These are phyloP conservation scores for Ormyrus pomaceus DNA, from an alignment of 2,888 invertebrate genomes.

Conservation along the genomic window DNA sequence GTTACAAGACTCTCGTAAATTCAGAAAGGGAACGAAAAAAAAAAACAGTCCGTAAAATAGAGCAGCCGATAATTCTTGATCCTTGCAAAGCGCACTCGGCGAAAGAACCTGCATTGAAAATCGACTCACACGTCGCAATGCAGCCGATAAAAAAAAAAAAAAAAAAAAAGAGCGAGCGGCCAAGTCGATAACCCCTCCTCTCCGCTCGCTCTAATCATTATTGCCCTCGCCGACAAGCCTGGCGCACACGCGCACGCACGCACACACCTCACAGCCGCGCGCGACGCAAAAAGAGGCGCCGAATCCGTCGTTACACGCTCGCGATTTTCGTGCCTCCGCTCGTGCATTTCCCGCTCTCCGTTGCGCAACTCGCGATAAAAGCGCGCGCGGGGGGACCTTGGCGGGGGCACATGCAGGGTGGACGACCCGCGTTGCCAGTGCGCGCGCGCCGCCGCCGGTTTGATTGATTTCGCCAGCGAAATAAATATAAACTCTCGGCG, in stretches of 20 bases:
- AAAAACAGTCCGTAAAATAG: background rate
- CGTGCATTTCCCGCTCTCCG: background rate
- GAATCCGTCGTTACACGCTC: too few relatives aligned
- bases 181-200: background rate
- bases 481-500: too few relatives aligned
- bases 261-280: background rate
- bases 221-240: background rate
- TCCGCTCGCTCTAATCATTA: background rate
- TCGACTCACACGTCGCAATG: background rate
- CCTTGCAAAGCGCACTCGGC: too few relatives aligned
- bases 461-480: too few relatives aligned
- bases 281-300: too few relatives aligned
- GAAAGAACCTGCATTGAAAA: background rate
- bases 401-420: background rate
- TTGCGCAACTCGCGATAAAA: conserved; percentile 53
- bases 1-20: background rate
- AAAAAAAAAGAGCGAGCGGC: background rate
- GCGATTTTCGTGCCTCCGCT: too few relatives aligned
- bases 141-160: conserved; percentile 9
- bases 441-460: too few relatives aligned
- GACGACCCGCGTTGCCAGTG: too few relatives aligned
- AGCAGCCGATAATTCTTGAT: too few relatives aligned
- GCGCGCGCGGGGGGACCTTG: conserved; percentile 45
- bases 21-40: background rate
- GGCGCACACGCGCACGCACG: conserved; percentile 1